Conservation (phyloP, 2,113 vertebrate species). For the Mus pahari region DNA sequence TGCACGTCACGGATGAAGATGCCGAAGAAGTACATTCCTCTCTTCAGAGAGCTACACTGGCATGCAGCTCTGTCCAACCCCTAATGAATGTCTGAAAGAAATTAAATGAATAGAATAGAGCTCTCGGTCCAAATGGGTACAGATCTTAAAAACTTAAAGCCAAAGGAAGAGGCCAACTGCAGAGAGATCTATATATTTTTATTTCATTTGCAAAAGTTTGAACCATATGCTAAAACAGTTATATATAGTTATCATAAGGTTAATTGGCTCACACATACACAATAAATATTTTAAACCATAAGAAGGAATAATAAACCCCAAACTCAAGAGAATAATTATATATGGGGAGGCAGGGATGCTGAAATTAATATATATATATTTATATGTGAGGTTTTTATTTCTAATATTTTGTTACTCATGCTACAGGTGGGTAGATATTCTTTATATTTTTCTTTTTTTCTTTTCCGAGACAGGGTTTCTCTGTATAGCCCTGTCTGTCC, state of each 20-base stretch:
- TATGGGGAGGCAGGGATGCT: neutral
- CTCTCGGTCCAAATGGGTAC: neutral
- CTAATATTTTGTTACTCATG: constrained; percentile 24
- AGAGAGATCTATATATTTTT: neutral
- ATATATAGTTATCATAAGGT: neutral
- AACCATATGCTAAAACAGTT: neutral
- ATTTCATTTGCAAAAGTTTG: neutral
- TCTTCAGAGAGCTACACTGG: neutral
- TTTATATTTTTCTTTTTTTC: neutral
- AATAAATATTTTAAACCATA: neutral
- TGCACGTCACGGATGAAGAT: neutral
- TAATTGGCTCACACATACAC: neutral
- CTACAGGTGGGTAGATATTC: neutral
- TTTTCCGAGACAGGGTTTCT: too few species aligned
- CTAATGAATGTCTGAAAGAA: neutral
- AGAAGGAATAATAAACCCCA: neutral
- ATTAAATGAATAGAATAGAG: neutral
- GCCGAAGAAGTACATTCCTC: neutral
- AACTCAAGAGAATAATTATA: neutral
- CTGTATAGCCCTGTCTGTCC: too few species aligned
- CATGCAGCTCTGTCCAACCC: neutral
- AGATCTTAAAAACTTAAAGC: neutral
- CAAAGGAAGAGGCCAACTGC: neutral
- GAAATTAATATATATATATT: neutral
- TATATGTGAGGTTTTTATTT: neutral